These are phyloP conservation scores for Anguilla pacifica DNA, from an alignment of 2,797 vertebrate species.

Conservation along the genomic window DNA sequence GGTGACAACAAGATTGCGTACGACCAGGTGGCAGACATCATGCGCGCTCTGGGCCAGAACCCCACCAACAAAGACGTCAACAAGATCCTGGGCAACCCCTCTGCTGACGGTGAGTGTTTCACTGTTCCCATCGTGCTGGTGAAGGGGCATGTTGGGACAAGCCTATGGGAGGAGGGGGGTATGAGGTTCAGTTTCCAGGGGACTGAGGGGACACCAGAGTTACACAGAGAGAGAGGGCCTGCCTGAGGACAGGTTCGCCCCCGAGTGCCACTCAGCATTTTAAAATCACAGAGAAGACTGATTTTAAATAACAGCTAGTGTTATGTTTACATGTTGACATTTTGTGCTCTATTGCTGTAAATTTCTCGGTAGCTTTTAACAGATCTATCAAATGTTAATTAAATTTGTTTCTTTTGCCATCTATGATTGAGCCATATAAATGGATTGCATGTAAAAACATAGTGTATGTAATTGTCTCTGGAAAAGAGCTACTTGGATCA, in stretches of 20 bases:
- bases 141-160: neutral
- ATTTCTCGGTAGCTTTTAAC: neutral
- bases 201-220: neutral
- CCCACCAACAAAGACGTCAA: constrained; percentile 94
- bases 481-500: neutral
- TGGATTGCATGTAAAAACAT: neutral
- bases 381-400: neutral
- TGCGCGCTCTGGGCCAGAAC: constrained; percentile 97
- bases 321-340: neutral
- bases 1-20: constrained; percentile 92
- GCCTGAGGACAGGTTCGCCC: neutral
- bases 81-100: constrained; percentile 86
- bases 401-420: neutral
- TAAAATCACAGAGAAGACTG: neutral
- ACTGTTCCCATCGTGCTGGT: neutral
- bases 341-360: neutral
- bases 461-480: neutral
- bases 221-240: neutral
- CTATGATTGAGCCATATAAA: too few relatives aligned
- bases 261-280: neutral
- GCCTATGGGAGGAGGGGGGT: neutral
- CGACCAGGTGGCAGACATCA: constrained; percentile 92
- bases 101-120: constrained; percentile 79
- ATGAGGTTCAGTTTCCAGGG: neutral
- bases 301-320: too few relatives aligned